phyloP scores from a whole-genome alignment of 2,113 vertebrate species.

The Nothocercus julius region DNA sequence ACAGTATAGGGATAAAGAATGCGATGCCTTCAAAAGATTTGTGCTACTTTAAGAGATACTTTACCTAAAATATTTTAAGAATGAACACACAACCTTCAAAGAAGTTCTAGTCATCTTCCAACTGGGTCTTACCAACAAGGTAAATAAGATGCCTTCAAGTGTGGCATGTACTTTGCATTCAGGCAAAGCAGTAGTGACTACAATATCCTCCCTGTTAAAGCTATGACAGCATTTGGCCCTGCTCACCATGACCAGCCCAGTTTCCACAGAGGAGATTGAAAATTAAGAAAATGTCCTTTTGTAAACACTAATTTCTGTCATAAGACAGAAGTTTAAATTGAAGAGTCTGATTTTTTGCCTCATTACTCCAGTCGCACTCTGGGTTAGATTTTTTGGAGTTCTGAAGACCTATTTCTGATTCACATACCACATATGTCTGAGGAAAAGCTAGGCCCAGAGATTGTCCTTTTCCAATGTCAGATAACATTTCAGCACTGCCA shows the following conservation, averaged over 20 bases:
- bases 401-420: slow-evolving; percentile 56
- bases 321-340: not conserved
- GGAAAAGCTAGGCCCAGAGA: slow-evolving; percentile 39
- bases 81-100: not conserved
- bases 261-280: not conserved
- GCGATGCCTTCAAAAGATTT: not conserved
- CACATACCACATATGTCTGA: slow-evolving; percentile 10
- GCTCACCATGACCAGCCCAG: not conserved
- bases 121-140: not conserved
- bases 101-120: not conserved
- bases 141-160: not conserved
- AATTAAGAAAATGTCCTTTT: not conserved
- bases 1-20: not conserved
- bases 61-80: not conserved
- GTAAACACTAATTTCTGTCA: slow-evolving; percentile 19
- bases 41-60: not conserved
- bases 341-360: slow-evolving; percentile 21
- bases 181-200: not conserved
- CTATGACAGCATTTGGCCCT: not conserved
- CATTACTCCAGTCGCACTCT: slow-evolving; percentile 44
- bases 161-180: not conserved
- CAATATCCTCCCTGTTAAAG: not conserved
- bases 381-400: slow-evolving; percentile 25
- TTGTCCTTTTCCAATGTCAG: slow-evolving; percentile 48
- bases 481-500: slow-evolving; percentile 36